phyloP scores from a whole-genome alignment of 1,140 invertebrate species.

The Ceratoteleas bidentatus region DNA sequence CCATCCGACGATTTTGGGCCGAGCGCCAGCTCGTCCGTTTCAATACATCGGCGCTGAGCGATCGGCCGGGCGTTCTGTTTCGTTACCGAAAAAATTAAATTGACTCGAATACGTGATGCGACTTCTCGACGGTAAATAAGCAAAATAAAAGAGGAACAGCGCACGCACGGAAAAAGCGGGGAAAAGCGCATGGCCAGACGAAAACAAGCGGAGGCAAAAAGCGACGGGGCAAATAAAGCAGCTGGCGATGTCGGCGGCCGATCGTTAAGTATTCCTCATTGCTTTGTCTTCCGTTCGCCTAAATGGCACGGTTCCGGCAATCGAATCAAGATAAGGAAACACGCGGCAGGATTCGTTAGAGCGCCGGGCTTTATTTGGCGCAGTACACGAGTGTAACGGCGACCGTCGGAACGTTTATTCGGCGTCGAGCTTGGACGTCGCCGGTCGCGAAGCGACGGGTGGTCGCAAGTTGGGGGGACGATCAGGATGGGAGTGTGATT shows the following conservation, averaged over 20 bases:
- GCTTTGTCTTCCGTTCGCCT: constrained; percentile 33
- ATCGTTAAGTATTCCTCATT: constrained; percentile 48
- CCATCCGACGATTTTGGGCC: constrained; percentile 65
- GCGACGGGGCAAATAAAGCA: too few relatives aligned
- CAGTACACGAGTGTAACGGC: neutral
- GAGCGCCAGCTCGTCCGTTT: constrained; percentile 56
- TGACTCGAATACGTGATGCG: constrained; percentile 60
- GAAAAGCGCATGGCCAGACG: neutral
- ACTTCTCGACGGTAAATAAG: constrained; percentile 43
- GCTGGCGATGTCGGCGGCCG: too few relatives aligned
- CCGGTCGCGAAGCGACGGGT: too few relatives aligned
- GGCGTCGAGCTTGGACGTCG: too few relatives aligned
- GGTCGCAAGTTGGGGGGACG: too few relatives aligned
- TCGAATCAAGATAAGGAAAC: constrained; percentile 43
- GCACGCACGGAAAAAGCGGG: constrained; percentile 10
- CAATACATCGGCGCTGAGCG: constrained; percentile 49
- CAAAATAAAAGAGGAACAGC: constrained; percentile 18
- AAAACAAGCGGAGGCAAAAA: neutral
- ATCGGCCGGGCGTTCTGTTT: constrained; percentile 52
- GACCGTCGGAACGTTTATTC: constrained; percentile 24
- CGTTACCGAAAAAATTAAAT: constrained; percentile 64
- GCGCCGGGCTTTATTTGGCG: constrained; percentile 13
- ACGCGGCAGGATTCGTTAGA: constrained; percentile 13
- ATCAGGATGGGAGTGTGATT: too few relatives aligned
- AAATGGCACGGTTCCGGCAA: constrained; percentile 37